Evolutionary conservation across 2,113 vertebrate genomes (phyloP), one percentile per base, ranked within the genome.

Genomic region (Electrona antarctica): DNA sequence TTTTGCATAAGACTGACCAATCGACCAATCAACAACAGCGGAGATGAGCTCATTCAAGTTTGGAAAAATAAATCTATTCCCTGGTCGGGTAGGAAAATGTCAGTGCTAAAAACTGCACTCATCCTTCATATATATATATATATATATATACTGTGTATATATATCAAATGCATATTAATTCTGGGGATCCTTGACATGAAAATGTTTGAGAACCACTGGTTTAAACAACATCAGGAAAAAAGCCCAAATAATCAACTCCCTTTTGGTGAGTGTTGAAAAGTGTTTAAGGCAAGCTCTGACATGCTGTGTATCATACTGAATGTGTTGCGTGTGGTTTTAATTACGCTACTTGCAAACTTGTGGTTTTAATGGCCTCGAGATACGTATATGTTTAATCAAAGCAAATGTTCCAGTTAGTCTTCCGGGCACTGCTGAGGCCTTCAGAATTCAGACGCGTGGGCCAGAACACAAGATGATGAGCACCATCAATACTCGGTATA

Each of bases 291-390:
- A n/a, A 21, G 21, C 74, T 71, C 54, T 71, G 76, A 85, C 76
- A 79, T 58, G 74, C 72, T 6, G 67, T 76, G 79, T 11, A 41
- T 41, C 33, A 3, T 41, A 50, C 76, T 61, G 60, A 46, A 70
- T 75, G 81, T 83, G 71, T 84, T 84, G 79, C 78, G 67, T 71
- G 88, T 76, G 86, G 73, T 88, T 90, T 91, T 89, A 89, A 90
- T 92, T 85, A 2, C 21, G 21, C 21, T 21, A 41, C 33, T 41
- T 41, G 33, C 33, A 41, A 1, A 41, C 33, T 41, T 41, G 33
- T 41, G 5, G 33, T 41, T 41, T 41, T 41, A 41, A 41, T 80
- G 61, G 85, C 88, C 85, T 84, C 81, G 84, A 92, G 86, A 92
- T 86, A 84, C 86, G 77, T 88, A 81, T 21, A 21, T 21, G 21